Evolutionary conservation across 2,113 vertebrate species (phyloP).

Genomic region (Tupaia chinensis): DNA sequence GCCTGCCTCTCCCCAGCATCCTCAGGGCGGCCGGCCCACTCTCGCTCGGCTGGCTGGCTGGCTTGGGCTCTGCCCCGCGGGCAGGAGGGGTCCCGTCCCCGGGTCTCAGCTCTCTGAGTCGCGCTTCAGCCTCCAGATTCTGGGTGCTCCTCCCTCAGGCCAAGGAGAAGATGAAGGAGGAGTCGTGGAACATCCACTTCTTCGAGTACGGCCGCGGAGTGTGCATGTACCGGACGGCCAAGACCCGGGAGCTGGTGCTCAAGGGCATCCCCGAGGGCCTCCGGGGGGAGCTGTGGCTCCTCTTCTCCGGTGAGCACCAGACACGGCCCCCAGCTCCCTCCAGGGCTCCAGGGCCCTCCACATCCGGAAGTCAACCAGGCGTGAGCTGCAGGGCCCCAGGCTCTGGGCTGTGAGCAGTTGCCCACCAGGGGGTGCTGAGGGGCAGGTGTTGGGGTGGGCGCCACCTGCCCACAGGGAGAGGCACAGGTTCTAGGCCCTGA

Average conservation of each 20-base stretch:
- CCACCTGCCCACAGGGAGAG: rapidly evolving
- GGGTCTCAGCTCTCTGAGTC: background rate
- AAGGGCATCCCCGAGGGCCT: constrained; percentile 96
- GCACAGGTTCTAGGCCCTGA: background rate
- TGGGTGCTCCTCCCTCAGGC: constrained; percentile 87
- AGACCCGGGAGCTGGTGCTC: constrained; percentile 94
- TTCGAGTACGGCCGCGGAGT: constrained; percentile 97
- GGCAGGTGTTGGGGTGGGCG: too few species aligned
- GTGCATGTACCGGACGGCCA: constrained; percentile 98
- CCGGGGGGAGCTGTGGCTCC: constrained; percentile 96
- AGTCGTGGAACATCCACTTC: constrained; percentile 98
- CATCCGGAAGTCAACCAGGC: background rate
- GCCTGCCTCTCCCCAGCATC: too few species aligned
- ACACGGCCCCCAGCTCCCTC: background rate
- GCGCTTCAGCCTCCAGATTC: too few species aligned
- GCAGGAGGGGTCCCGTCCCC: too few species aligned
- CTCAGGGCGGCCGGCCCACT: too few species aligned
- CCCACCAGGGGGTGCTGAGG: background rate
- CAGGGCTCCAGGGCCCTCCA: rapidly evolving
- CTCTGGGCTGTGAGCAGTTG: too few species aligned
- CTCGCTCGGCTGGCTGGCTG: too few species aligned
- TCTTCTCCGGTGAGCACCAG: constrained; percentile 91
- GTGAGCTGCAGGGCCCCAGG: background rate
- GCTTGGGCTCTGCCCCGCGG: too few species aligned
- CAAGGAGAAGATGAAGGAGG: constrained; percentile 98